Percentiles rank a stretch among this genome's conserved stretches.
phyloP scores from a whole-genome alignment of 2,113 vertebrate species.

The Heptranchias perlo region DNA sequence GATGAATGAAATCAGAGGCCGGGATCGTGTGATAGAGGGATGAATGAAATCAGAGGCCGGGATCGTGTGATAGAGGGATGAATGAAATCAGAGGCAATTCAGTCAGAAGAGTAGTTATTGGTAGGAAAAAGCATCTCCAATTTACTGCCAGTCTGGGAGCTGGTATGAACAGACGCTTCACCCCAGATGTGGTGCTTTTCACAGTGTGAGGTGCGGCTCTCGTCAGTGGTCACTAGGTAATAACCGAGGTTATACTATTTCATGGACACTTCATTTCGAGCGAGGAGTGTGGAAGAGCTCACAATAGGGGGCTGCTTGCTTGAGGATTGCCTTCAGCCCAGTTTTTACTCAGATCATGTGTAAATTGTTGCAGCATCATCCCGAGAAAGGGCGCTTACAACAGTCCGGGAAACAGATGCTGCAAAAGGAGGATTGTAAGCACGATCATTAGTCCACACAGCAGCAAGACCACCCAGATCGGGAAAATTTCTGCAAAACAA shows the following conservation, averaged over 20 bases:
- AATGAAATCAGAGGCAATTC: background rate
- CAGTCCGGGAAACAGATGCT: slow-evolving; percentile 74
- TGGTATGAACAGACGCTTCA: background rate
- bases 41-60: background rate
- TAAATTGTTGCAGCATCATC: background rate
- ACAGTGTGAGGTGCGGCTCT: background rate
- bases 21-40: background rate
- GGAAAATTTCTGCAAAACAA: slow-evolving; percentile 64
- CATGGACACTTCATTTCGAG: background rate
- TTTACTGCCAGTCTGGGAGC: background rate
- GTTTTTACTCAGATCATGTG: background rate
- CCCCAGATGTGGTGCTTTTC: too few species aligned
- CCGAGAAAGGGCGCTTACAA: slow-evolving; percentile 55
- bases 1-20: too few species aligned
- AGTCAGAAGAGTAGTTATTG: background rate
- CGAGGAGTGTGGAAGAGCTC: background rate
- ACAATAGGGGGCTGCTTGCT: background rate
- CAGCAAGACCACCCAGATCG: slow-evolving; percentile 78
- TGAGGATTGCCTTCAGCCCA: background rate
- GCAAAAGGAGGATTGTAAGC: slow-evolving; percentile 69
- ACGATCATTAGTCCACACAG: slow-evolving; percentile 71
- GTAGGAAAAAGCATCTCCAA: background rate
- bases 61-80: background rate
- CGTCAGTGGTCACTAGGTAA: background rate
- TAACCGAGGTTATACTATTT: background rate